Base-by-base conservation (phyloP, 2,888 invertebrate species). In the Melipona bicolor region DNA sequence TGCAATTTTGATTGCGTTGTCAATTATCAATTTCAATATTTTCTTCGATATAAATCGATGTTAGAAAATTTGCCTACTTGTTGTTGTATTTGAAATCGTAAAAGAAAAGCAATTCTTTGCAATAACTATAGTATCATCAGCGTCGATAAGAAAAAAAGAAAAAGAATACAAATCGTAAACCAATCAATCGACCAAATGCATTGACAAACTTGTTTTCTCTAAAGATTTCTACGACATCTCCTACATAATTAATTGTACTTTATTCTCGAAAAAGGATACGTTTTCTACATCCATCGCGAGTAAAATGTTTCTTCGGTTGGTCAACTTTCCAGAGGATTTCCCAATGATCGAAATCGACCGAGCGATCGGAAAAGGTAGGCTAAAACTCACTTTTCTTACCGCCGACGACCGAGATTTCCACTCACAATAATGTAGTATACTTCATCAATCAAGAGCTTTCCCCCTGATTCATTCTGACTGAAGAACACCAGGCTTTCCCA, bases 351-450 rank as follows among this genome's bases (percentile, higher is more conserved):
- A 49, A 69, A 69, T 15, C 17, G 52, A 15, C 32, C n/a, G 68
- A 43, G 56, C 72, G 67, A 32, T 49, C 70, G 62, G 81, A 70
- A 85, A 87, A 81, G 79, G 43, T 59, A 56, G 61, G 5, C 32
- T 62, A 67, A 79, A 81, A 71, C 49, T 62, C 36, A 49, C 56
- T 81, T 52, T 77, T 76, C 72, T 56, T 43, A 54, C 24, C 11
- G 15, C 11, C 62, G 21, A 24, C 56, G 59, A 62, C 79, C 74
- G 87, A 87, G 75, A 85, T 87, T 87, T 82, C 87, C 80, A 85
- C 67, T 74, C 76, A 54, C 61, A 50, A 78, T 77, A 61, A 81
- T 79, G 59, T n/a, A 64, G 19, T 19, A 5, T 36, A 59, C 61
- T 68, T 79, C 67, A 62, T 73, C 75, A 56, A 86, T 81, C 72